Conservation (phyloP, 2,113 vertebrate species). For the Seriola quinqueradiata region DNA sequence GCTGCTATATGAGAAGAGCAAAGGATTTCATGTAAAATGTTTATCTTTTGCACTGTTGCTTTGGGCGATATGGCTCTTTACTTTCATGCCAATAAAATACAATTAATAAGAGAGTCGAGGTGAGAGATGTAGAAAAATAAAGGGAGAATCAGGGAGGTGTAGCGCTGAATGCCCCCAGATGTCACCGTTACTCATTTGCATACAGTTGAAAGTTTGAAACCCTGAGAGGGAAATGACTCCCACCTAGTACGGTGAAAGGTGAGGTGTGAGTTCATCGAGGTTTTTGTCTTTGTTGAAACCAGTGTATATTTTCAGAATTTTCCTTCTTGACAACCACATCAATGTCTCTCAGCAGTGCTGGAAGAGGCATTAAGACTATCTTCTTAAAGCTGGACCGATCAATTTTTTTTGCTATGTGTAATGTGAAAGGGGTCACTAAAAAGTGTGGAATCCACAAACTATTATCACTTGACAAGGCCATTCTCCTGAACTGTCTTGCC, state of each 20-base stretch:
- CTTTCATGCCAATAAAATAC: conserved; percentile 17
- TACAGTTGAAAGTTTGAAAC: conserved; percentile 15
- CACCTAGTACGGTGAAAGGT: not conserved
- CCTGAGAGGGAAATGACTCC: not conserved
- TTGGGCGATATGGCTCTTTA: conserved; percentile 26
- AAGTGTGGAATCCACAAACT: not conserved
- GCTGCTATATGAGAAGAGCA: conserved; percentile 3
- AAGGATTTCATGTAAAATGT: conserved; percentile 33
- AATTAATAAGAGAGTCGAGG: conserved; percentile 11
- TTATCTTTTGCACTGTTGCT: conserved; percentile 46
- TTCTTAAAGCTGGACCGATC: not conserved
- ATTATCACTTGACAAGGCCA: not conserved
- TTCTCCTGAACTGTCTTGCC: not conserved
- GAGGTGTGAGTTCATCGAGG: not conserved
- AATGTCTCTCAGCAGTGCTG: not conserved
- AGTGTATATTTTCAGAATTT: too few relatives aligned
- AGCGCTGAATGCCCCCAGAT: not conserved
- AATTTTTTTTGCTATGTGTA: not conserved
- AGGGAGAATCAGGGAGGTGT: not conserved
- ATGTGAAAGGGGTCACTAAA: not conserved
- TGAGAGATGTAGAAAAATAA: not conserved
- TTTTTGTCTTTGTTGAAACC: not conserved
- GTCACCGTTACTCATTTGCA: conserved; percentile 2
- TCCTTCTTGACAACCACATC: not conserved
- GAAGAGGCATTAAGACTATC: not conserved